These are phyloP conservation scores for Anastatus disparis DNA, from an alignment of 1,140 invertebrate species.

Conservation along the genomic window DNA sequence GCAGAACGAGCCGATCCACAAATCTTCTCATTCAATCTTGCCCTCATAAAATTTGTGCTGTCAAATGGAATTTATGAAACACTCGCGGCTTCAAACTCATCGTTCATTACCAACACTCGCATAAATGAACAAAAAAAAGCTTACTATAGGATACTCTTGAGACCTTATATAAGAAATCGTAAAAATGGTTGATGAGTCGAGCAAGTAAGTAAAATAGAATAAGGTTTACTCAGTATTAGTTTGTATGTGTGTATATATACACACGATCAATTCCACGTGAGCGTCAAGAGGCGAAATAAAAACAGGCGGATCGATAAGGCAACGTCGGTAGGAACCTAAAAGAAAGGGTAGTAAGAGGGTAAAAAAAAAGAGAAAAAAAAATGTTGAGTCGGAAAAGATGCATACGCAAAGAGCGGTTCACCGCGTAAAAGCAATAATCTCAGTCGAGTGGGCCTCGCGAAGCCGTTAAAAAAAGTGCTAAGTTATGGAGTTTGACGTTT, in stretches of 20 bases:
- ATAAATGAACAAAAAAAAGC: not conserved
- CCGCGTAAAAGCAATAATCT: conserved; percentile 43
- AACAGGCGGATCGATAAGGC: conserved; percentile 47
- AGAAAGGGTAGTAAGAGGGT: no score
- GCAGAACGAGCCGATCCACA: not conserved
- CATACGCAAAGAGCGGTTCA: conserved; percentile 16
- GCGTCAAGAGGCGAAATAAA: conserved; percentile 43
- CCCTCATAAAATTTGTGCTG: conserved; percentile 7
- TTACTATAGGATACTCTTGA: not conserved
- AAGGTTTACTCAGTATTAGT: no score
- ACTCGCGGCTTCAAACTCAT: conserved; percentile 6
- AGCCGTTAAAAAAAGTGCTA: conserved; percentile 47
- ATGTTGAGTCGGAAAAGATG: not conserved
- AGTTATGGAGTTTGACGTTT: conserved; percentile 55
- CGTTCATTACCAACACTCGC: conserved; percentile 10
- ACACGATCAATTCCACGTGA: conserved; percentile 31
- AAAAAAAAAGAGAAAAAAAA: no score
- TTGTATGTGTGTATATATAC: not conserved
- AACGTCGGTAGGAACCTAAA: conserved; percentile 15
- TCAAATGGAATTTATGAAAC: conserved; percentile 20
- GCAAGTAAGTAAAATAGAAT: no score
- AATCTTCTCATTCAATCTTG: conserved; percentile 23
- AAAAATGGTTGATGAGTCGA: conserved; percentile 12
- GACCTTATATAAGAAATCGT: conserved; percentile 7
- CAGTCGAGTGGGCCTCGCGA: conserved; percentile 34